These are phyloP conservation scores for Larimichthys polyactis DNA, from an alignment of 2,113 vertebrate species.

Conservation along the genomic window DNA sequence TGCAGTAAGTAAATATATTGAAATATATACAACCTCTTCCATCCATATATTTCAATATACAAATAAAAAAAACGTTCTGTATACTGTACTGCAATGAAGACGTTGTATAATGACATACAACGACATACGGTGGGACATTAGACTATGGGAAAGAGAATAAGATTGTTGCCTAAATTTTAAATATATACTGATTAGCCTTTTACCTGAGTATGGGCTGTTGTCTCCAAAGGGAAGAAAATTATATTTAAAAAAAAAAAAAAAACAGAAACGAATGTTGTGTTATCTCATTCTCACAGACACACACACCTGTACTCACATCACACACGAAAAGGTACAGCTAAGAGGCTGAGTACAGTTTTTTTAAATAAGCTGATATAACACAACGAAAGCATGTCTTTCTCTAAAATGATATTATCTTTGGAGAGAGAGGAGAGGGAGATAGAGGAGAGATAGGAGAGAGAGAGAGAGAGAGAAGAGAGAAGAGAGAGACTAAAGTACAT, in stretches of 20 bases:
- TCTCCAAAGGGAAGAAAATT: constrained; percentile 14
- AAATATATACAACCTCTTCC: constrained; percentile 52
- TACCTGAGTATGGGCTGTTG: constrained; percentile 66
- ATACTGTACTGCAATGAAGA: neutral
- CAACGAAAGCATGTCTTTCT: constrained; percentile 54
- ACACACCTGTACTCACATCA: constrained; percentile 26
- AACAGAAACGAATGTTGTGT: constrained; percentile 16
- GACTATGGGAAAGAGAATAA: constrained; percentile 20
- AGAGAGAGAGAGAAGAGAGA: neutral
- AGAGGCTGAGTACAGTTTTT: constrained; percentile 47
- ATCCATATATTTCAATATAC: constrained; percentile 56
- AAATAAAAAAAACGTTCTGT: constrained; percentile 21
- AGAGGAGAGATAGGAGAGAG: neutral
- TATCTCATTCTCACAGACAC: neutral
- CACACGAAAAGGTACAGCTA: constrained; percentile 44
- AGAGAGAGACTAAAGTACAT: constrained; percentile 21
- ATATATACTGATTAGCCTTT: constrained; percentile 48
- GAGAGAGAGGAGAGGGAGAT: constrained; percentile 22
- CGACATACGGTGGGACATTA: constrained; percentile 2
- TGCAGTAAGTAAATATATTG: constrained; percentile 48
- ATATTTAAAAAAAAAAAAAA: neutral
- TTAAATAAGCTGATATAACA: constrained; percentile 72
- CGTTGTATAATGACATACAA: neutral
- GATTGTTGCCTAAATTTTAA: constrained; percentile 7
- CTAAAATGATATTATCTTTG: constrained; percentile 76